These are phyloP conservation scores for Taeniopygia guttata DNA, from an alignment of 2,797 vertebrate genomes.

Conservation along the genomic window DNA sequence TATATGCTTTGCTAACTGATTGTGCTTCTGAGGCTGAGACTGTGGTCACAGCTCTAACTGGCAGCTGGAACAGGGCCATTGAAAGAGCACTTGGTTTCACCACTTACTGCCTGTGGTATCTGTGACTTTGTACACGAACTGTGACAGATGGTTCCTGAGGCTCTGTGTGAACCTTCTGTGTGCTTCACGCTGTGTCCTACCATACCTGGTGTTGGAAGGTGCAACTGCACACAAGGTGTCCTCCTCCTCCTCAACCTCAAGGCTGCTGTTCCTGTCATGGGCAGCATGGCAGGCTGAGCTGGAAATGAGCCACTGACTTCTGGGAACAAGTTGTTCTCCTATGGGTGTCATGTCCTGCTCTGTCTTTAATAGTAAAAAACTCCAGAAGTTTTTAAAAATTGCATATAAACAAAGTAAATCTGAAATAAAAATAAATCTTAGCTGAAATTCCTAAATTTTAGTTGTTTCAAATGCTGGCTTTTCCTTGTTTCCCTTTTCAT, in stretches of 20 bases:
- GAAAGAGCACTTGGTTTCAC: background rate
- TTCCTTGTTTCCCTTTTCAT: background rate
- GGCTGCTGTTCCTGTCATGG: background rate
- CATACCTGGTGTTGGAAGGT: background rate
- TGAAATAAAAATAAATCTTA: background rate
- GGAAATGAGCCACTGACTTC: background rate
- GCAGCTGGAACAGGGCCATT: background rate
- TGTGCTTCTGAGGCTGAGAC: background rate
- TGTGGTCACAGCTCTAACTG: background rate
- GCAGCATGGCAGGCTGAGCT: background rate
- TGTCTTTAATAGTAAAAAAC: background rate
- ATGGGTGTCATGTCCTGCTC: background rate
- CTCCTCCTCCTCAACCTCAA: background rate
- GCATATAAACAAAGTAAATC: background rate
- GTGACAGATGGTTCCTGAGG: background rate
- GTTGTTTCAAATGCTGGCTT: rapidly evolving
- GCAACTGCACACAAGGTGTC: background rate
- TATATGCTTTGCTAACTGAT: background rate
- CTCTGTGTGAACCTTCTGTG: rapidly evolving
- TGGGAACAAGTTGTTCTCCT: background rate
- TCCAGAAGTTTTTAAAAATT: background rate
- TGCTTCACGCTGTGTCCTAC: rapidly evolving
- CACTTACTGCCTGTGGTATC: background rate
- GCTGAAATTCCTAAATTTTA: background rate
- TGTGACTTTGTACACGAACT: background rate